Evolutionary conservation across 2,888 invertebrate genomes (phyloP), one percentile per base, ranked within the genome.

Genomic region (Amphipyra berbera): DNA sequence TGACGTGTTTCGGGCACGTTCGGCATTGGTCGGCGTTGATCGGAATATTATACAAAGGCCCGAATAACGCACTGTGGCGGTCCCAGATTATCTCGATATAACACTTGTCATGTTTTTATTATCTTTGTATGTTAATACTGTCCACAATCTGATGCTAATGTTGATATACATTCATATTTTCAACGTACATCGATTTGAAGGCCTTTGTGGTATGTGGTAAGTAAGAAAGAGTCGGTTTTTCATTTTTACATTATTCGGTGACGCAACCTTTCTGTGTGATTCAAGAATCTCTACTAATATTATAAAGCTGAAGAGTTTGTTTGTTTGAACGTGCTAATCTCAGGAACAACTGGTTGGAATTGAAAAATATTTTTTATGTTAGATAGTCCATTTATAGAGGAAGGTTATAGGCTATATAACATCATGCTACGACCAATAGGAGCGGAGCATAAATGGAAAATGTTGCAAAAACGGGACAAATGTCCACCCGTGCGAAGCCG

Each of bases 1-100:
- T 76, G 79, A 68, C 79, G 66, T 61, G 48, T 59, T 79, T 71
- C 76, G 64, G 68, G 61, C 72, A 81, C 69, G 79, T 81, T 74
- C 79, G 61, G 64, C 50, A 70, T 65, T 71, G 76, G 78, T 78
- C 84, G 83, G 64, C 75, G 72, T 59, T 77, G 83, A 88, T 88
- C 77, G 85, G 81, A 84, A 84, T 88, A 89, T 89, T 89, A 90
- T 89, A 86, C 88, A 74, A 78, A 78, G 78, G 76, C 73, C 30
- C 68, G 67, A 79, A 73, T 77, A 68, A 68, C 63, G 56, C 59
- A 62, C 55, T 65, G 64, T 67, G 54, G 56, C 67, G 56, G 47
- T 55, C 72, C 62, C 70, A 73, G 81, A 86, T 87, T 82, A 79
- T 81, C 59, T 66, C 52, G 66, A 68, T 69, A 72, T 77, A 66